Evolutionary conservation across 2,797 vertebrate species (phyloP).

Genomic region (Enteromius fasciolatus): DNA sequence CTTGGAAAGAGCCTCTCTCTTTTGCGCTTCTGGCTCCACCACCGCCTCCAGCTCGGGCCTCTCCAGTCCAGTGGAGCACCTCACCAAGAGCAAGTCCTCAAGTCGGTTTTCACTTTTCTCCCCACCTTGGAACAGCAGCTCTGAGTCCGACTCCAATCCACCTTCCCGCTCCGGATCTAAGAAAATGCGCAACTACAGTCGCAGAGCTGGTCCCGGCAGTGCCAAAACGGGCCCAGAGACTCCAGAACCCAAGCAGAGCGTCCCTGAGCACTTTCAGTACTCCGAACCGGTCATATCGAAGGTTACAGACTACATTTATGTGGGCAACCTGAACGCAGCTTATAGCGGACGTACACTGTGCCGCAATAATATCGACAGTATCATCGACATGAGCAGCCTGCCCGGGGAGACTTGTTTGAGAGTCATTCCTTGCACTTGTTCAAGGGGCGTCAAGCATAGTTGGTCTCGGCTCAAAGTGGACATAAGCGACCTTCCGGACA

Average conservation of each 20-base stretch:
- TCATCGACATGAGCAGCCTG: conserved; percentile 81
- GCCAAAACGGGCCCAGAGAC: conserved; percentile 56
- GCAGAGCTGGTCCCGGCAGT: conserved; percentile 60
- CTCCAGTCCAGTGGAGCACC: conserved; percentile 71
- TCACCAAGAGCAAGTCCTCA: conserved; percentile 77
- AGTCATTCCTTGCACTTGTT: conserved; percentile 83
- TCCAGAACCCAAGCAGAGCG: conserved; percentile 59
- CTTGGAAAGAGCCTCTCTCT: conserved; percentile 75
- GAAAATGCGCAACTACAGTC: conserved; percentile 74
- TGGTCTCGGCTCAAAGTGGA: conserved; percentile 85
- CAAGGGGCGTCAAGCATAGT: conserved; percentile 76
- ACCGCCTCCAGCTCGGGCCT: conserved; percentile 67
- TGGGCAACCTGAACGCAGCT: conserved; percentile 79
- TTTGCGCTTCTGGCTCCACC: conserved; percentile 74
- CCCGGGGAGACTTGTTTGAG: conserved; percentile 74
- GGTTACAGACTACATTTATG: conserved; percentile 81
- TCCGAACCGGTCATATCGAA: conserved; percentile 77
- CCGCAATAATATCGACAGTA: conserved; percentile 80
- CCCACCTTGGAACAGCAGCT: conserved; percentile 76
- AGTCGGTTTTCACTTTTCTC: conserved; percentile 80
- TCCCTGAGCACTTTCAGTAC: conserved; percentile 74
- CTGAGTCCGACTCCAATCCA: conserved; percentile 77
- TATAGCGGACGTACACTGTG: conserved; percentile 77
- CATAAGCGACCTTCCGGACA: conserved; percentile 70
- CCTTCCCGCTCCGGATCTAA: conserved; percentile 75